Base-by-base conservation (phyloP, 2,797 vertebrate species). In the Ispidina picta region DNA sequence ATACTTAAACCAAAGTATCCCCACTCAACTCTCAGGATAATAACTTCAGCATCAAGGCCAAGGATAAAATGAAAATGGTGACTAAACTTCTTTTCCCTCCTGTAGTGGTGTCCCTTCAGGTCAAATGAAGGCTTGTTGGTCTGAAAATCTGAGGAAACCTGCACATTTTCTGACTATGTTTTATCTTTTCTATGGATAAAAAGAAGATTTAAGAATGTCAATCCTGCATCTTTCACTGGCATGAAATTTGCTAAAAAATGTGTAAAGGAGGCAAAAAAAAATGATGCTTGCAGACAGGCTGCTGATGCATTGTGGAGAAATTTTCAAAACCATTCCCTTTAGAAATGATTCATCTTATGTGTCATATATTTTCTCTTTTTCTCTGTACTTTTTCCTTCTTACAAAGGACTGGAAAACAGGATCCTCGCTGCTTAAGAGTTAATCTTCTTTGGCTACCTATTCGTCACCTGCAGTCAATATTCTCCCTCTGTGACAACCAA, bases 321-420 rank as follows among this genome's bases (percentile, higher is more conserved):
- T 75, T 93, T 92, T 94, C 70, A 87, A 88, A 95, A 73, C 22
- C 56, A 39, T 90, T 91, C 44, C 68, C 35, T 88, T 94, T 72
- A 89, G 77, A 94, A 94, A 95, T 86, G 56, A 89, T 76, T 94
- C 25, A 83, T 89, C 77, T 89, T 70, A 10, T 39, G 35, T 88
- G 71, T 82, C 48, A 51, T 60, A 84, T 83, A 49, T 88, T 81
- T 86, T 72, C 46, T 66, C 22, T 55, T 78, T 83, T 92, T 44
- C 74, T 81, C 52, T 88, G 39, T 92, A 91, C 51, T 76, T 93
- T 75, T 72, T 56, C 18, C 71, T 41, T 74, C 26, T 76, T 88
- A 93, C 71, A 92, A 89, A 92, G 54, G 49, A 81, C 76, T 92
- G 90, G 85, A 95, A 95, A 90, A 93, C 83, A 90, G 76, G 87